Conservation (phyloP, 37 sponge, comb jelly and placozoan genomes). For the Chondrilla cf. caribensis region DNA sequence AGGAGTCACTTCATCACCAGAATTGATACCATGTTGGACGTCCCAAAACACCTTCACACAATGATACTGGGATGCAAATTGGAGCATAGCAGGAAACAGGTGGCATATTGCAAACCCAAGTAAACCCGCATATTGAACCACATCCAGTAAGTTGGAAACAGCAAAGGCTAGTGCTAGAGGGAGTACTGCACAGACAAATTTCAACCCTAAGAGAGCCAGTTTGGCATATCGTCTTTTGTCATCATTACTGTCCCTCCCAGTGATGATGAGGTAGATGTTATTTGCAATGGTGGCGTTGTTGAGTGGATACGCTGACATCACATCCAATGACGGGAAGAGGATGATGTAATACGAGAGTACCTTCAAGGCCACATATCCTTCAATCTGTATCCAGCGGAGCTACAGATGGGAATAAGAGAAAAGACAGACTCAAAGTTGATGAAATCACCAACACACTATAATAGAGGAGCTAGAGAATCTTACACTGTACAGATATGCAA, state of each 20-base stretch:
- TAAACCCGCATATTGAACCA: constrained; percentile 81
- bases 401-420: constrained; percentile 11
- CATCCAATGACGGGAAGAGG: constrained; percentile 87
- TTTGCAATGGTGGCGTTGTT: constrained; percentile 58
- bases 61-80: constrained; percentile 53
- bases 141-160: constrained; percentile 73
- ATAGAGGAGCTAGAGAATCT: no score
- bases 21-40: background rate
- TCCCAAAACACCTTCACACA: constrained; percentile 56
- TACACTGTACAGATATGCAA: no score
- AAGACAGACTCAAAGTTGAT: no score
- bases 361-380: constrained; percentile 28
- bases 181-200: constrained; percentile 49
- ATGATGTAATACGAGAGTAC: constrained; percentile 76
- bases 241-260: constrained; percentile 45
- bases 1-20: no score
- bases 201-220: constrained; percentile 25
- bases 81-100: constrained; percentile 77
- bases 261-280: constrained; percentile 62
- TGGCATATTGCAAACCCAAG: constrained; percentile 68
- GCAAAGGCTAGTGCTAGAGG: constrained; percentile 72
- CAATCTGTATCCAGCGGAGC: constrained; percentile 22
- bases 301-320: constrained; percentile 84
- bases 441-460: no score
- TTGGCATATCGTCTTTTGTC: constrained; percentile 4